Base-by-base conservation (phyloP, 2,888 invertebrate species). In the Gymnosoma rotundatum region DNA sequence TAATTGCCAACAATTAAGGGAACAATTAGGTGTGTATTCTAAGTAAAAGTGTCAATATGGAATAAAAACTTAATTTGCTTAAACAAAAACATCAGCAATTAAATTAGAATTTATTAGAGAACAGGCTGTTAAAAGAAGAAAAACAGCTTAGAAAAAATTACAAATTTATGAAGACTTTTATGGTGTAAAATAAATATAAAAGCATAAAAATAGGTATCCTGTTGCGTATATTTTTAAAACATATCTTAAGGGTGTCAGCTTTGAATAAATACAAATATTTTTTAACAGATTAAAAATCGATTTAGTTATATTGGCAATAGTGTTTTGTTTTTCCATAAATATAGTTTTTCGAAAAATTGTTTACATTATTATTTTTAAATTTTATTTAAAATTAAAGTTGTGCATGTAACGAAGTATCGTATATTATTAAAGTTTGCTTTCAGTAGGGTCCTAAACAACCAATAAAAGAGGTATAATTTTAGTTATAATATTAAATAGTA, bases 71-170 rank as follows among this genome's bases (percentile, higher is more conserved):
- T 32, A 32, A 32, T 32, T 42, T 42, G 10, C 42, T 42, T 58
- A 5, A 36, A 75, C 45, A 64, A 48, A 56, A 56, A 70, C 10
- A 48, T 6, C 20, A 70, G n/a, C 48, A 63, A 78, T 56, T 70
- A 63, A 69, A 63, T 48, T 38, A 25, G 54, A 61, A 69, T 10
- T 45, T 64, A 64, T 48, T 25, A 16, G 3, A 45, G 1, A 32
- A 21, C 54, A 54, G 42, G 12, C 42, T 2, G 6, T 48, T 42
- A 42, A 3, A 7, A 42, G 1, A 42, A 42, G 2, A 10, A 38
- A 42, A 42, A 42, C 12, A 42, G 2, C 10, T 42, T 38, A 42
- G 1, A 16, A 14, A 14, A 42, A 48, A 6, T n/a, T 3, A 48
- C 5, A 48, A 48, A 16, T 16, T 48, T 48, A 48, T n/a, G 14